Base-by-base conservation (phyloP, 1,140 invertebrate genomes). In the Macrobrachium rosenbergii region DNA sequence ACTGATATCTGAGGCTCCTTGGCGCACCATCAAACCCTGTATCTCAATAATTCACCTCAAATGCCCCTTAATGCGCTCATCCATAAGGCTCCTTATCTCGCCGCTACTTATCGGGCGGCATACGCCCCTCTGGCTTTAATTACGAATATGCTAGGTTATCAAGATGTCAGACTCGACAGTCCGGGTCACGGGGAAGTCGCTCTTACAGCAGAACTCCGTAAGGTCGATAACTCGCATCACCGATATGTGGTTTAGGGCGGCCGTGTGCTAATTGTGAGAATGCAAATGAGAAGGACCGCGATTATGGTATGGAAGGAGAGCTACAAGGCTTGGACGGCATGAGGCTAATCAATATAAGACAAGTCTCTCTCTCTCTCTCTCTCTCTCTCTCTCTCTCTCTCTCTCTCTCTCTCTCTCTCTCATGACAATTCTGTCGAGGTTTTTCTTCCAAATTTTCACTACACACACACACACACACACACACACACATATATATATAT, bases 101-200 rank as follows among this genome's bases (percentile, higher is more conserved):
- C 78, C n/a, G 2, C 12, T n/a, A 52, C 28, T n/a, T 52, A 52
- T 45, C 59, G 14, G 23, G 67, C 37, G 58, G 85, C 17, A 37
- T 82, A 80, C 78, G 85, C 67, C 85, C 72, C 69, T 81, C 78
- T 87, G 85, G 78, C 85, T 82, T 87, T 87, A 87, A 87, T 87
- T 87, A 81, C 85, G 85, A 82, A 87, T 87, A 87, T 87, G 85
- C 85, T 73, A 87, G 85, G 85, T 87, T 87, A 87, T 87, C 85
- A 87, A 87, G 85, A 87, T 87, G 85, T 87, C 85, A 87, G 85
- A 82, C 28, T 73, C 45, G 60, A 72, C 67, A 21, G 23, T 21
- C 17, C 58, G 52, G 28, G 85, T n/a, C 77, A 21, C 43, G 69
- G 78, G 17, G 79, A 58, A 81, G 45, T 28, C 85, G 69, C 17